Evolutionary conservation across 2,888 invertebrate species (phyloP), one percentile per base, ranked within the genome.

Genomic region (Machimus atricapillus): DNA sequence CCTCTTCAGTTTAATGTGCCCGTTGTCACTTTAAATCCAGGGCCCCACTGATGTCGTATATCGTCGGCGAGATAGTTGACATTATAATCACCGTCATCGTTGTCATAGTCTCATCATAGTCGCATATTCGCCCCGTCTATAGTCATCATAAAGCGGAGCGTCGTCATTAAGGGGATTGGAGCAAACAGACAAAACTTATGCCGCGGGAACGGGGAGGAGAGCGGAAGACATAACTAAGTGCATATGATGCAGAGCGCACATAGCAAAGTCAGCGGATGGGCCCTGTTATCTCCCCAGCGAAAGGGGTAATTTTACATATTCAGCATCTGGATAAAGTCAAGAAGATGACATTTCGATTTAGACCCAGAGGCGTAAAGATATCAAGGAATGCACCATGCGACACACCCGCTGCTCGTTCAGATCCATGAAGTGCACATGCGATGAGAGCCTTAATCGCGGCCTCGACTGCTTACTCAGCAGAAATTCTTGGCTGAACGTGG

Each of bases 21-120:
- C 79, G 79, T 79, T 79, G 79, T 79, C 79, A 79, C 79, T 79
- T 79, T 79, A 79, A 79, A 79, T 46, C 52, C 73, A 74, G n/a
- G 31, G 23, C 31, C 52, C 46, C 79, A 52, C 27, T 79, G 31
- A n/a, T 79, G 52, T 31, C 27, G 79, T 34, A 79, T 79, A 79
- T 79, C 52, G 16, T 79, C 1, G 79, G 79, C 52, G 19, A 46
- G 43, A 79, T 79, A 79, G 79, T 52, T 79, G 79, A 79, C 79
- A 79, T 52, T 52, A 79, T 79, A 79, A 79, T 79, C 79, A 79
- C 79, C 46, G 79, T 46, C 79, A 79, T 79, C 79, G 40, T 56
- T 52, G 52, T 79, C 79, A 52, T 79, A 37, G 52, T 23, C 79
- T 27, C 66, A 66, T 66, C 66, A 66, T 66, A 66, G 66, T 66